Evolutionary conservation across 2,888 invertebrate species (phyloP), one percentile per base, ranked within the genome.

Genomic region (Argyresthia goedartella): DNA sequence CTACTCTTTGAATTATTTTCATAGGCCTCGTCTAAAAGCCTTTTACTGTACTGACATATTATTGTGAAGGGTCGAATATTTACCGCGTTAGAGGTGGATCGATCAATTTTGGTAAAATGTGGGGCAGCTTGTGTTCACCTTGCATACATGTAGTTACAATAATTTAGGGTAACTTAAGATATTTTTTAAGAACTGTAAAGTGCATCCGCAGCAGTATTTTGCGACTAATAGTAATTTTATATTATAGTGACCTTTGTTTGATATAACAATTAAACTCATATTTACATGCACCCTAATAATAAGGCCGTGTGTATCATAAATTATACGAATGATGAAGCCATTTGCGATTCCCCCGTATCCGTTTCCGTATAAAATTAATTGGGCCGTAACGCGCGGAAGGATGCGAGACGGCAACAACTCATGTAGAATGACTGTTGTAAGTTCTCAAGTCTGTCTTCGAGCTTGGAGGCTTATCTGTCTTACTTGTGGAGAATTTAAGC

Each of bases 281-380:
- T 25, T 25, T 25, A 6, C 6, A n/a, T 25, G 25, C 25, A 25
- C 6, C 25, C 25, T 25, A 2, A 25, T 25, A 25, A 25, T 25
- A 25, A 25, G 25, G 25, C 25, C 25, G 25, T 6, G 25, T 6
- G 25, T 25, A 25, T 25, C 59, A 64, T 71, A 71, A 72, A 75
- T 76, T 73, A 76, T 71, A 71, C 68, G 66, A 68, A 64, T 73
- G 73, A 76, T 75, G 78, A 78, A 69, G 72, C 74, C 76, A 73
- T 78, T 82, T 79, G 73, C 74, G 76, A 72, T 68, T 69, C 66
- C 73, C 75, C 73, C 71, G 69, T 73, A 77, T 84, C 82, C 81
- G 80, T 72, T 84, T 84, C 82, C 82, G 81, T 72, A 71, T 78
- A 74, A 81, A 78, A 85, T 85, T 84, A 84, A 85, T 82, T 79